phyloP scores from a whole-genome alignment of 2,888 invertebrate species.

The Ochropacha duplaris region DNA sequence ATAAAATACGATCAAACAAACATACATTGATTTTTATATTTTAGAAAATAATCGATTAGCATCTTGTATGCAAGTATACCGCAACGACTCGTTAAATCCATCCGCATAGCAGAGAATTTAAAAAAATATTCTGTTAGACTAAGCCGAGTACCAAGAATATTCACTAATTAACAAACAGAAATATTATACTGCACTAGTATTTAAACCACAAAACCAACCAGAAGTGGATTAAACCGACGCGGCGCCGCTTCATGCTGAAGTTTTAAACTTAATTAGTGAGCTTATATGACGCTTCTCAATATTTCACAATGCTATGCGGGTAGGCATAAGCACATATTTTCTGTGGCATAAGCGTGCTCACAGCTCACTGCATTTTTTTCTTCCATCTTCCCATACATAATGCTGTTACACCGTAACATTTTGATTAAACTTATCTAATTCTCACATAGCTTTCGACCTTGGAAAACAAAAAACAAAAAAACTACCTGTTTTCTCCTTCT shows the following conservation, averaged over 20 bases:
- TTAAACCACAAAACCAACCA: background rate
- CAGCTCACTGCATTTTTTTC: background rate
- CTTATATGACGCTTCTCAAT: background rate
- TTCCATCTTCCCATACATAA: background rate
- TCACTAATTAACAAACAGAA: background rate
- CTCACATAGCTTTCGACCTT: too few species aligned
- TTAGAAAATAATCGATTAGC: too few species aligned
- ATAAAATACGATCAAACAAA: too few species aligned
- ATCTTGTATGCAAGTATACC: too few species aligned
- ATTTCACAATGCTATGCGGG: slow-evolving; percentile 2
- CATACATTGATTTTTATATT: too few species aligned
- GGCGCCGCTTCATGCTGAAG: background rate
- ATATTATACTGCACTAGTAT: background rate
- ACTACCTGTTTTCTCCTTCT: too few species aligned
- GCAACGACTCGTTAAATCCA: too few species aligned
- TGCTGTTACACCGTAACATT: slow-evolving; percentile 3
- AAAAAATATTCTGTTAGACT: background rate
- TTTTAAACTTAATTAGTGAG: slow-evolving; percentile 4
- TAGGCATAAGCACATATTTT: background rate
- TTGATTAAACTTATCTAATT: background rate
- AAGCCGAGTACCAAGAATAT: background rate
- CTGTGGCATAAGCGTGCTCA: too few species aligned
- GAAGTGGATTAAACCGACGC: background rate
- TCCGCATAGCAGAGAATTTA: too few species aligned
- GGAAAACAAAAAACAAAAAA: too few species aligned